Percentiles rank a stretch among this genome's conserved stretches.
Conservation (phyloP, 2,797 vertebrate genomes). For the Scyliorhinus canicula region DNA sequence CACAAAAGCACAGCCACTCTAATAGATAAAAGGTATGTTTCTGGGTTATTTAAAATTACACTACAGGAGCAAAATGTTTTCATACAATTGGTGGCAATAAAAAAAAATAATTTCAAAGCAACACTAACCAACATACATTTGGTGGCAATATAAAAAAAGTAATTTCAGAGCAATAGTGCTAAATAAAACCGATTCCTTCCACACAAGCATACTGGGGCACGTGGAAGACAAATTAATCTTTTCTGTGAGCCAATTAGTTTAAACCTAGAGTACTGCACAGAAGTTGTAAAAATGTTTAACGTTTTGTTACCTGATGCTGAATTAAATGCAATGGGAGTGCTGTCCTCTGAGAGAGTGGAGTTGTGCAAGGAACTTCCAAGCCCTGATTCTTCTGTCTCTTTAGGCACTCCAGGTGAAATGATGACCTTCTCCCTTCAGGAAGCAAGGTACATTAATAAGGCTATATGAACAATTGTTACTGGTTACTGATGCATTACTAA, state of each 20-base stretch:
- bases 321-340: conserved; percentile 84
- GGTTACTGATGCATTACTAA: background rate
- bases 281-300: background rate
- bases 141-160: background rate
- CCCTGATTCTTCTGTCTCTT: conserved; percentile 76
- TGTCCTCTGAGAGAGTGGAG: conserved; percentile 84
- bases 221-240: background rate
- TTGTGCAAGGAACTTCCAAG: conserved; percentile 80
- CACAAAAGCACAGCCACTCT: background rate
- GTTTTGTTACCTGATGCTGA: conserved; percentile 82
- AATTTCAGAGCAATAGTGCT: background rate
- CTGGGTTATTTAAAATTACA: background rate
- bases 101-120: background rate
- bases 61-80: background rate
- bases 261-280: background rate
- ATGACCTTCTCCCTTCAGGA: conserved; percentile 80
- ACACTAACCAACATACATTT: background rate
- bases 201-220: background rate
- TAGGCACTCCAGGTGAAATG: conserved; percentile 93
- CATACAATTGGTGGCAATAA: background rate
- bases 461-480: background rate
- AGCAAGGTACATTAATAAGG: background rate
- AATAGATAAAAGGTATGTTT: background rate
- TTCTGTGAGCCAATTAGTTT: background rate
- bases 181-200: background rate